Evolutionary conservation across 2,888 invertebrate species (phyloP), one percentile per base, ranked within the genome.

Genomic region (Tenthredo scrophulariae): DNA sequence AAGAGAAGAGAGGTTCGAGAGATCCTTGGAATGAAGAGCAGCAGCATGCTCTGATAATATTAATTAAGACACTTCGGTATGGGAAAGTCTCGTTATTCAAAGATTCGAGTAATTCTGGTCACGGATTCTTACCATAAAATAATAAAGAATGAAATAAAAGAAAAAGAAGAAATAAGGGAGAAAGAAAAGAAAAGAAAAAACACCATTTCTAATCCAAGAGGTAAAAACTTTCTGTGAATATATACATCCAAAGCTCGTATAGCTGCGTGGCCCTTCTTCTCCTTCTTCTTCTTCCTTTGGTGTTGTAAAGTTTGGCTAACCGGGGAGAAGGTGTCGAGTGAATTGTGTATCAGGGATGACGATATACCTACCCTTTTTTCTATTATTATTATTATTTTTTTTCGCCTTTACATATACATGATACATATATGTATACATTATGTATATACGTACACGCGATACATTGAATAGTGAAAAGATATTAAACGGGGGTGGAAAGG

Each of bases 401-500:
- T 54, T 54, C 1, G n/a, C 54, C 50, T 43, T 9, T 70, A 7
- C 37, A 7, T 37, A 15, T 7, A 13, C 22, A 2, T 10, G 2
- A 43, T 43, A 40, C 40, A 26, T 22, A 26, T 33, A 4, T 33
- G 5, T 4, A 33, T 33, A 33, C 33, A 33, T 33, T 33, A 33
- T 33, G 33, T 33, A 74, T 43, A 43, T 22, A 26, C 22, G 26
- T 26, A 22, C 43, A 26, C 13, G 74, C 1, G 37, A 74, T 43
- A 43, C 40, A 43, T 43, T 74, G 43, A 74, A 74, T 74, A 26
- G 74, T 33, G 33, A 67, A 74, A 22, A 43, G 74, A 74, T 74
- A 43, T 74, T 74, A 74, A 37, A 37, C 37, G 74, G 13, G 40
- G 43, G 43, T 46, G 29, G 33, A 0, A 15, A 18, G 6, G 33